Conservation (phyloP, 1,140 invertebrate genomes). For the Apis dorsata region DNA sequence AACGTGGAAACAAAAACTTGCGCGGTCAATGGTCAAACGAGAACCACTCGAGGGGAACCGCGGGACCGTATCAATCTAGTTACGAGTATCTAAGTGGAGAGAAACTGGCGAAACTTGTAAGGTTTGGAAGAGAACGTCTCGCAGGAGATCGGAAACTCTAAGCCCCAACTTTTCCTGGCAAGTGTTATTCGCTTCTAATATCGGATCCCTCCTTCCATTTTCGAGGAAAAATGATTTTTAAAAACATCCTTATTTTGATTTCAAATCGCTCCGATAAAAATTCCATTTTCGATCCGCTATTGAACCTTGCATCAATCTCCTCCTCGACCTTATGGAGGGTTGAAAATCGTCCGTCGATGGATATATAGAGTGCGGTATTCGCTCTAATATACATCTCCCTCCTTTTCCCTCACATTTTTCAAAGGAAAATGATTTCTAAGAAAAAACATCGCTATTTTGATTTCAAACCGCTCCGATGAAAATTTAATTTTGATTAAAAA, state of each 20-base stretch:
- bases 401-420: too few relatives aligned
- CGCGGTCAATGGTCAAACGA: conserved; percentile 43
- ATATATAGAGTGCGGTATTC: too few relatives aligned
- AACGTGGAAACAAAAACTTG: conserved; percentile 39
- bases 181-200: conserved; percentile 9
- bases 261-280: not conserved
- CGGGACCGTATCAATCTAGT: conserved; percentile 55
- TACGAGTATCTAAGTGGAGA: conserved; percentile 55
- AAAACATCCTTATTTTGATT: not conserved
- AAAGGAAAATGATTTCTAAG: too few relatives aligned
- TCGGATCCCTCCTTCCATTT: not conserved
- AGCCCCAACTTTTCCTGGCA: conserved; percentile 17
- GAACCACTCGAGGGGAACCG: conserved; percentile 35
- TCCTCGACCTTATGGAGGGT: too few relatives aligned
- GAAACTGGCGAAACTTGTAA: conserved; percentile 37
- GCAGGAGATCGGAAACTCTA: conserved; percentile 43
- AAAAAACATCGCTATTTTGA: too few relatives aligned
- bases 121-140: conserved; percentile 48
- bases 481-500: too few relatives aligned
- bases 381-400: too few relatives aligned
- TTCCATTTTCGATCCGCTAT: too few relatives aligned
- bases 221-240: not conserved
- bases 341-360: too few relatives aligned
- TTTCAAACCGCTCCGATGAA: too few relatives aligned
- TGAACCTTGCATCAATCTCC: too few relatives aligned